A percentile compares a stretch with the other conserved stretches of the same genome.
Evolutionary conservation across 2,113 vertebrate species (phyloP).

Genomic region (Lasiurus cinereus): DNA sequence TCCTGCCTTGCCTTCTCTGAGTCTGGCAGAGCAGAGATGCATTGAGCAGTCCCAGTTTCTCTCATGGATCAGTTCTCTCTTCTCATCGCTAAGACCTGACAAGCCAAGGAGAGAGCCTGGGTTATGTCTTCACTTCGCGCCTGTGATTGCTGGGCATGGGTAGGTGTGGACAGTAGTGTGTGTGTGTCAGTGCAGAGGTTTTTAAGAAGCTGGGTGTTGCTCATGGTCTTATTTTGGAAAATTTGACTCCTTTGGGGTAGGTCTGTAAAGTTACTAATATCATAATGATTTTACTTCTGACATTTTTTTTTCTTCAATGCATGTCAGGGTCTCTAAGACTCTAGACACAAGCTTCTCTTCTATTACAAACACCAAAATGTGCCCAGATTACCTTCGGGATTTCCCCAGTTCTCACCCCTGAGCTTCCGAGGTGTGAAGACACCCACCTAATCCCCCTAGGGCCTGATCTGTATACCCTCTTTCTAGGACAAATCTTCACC

Average conservation of each 20-base stretch:
- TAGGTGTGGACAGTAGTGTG: not conserved
- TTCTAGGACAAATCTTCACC: not conserved
- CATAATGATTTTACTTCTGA: conserved; percentile 76
- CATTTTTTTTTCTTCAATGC: conserved; percentile 70
- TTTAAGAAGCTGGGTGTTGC: not conserved
- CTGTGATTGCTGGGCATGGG: not conserved
- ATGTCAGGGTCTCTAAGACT: not conserved
- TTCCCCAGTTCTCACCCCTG: not conserved
- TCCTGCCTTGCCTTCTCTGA: not conserved
- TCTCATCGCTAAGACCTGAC: not conserved
- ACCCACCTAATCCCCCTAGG: too few species aligned
- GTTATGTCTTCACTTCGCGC: not conserved
- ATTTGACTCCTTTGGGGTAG: not conserved
- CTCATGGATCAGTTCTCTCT: not conserved
- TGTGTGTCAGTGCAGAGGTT: not conserved
- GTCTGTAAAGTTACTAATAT: conserved; percentile 53
- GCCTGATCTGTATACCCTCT: too few species aligned
- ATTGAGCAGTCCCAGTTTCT: not conserved
- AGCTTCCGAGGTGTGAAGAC: not conserved
- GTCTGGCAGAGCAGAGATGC: not conserved
- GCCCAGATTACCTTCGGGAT: not conserved
- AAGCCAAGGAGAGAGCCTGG: not conserved
- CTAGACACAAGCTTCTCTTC: not conserved
- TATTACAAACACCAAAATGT: not conserved
- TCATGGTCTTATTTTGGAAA: not conserved